These are phyloP conservation scores for Chymomyza fuscimana DNA, from an alignment of 2,888 invertebrate species.

Conservation along the genomic window DNA sequence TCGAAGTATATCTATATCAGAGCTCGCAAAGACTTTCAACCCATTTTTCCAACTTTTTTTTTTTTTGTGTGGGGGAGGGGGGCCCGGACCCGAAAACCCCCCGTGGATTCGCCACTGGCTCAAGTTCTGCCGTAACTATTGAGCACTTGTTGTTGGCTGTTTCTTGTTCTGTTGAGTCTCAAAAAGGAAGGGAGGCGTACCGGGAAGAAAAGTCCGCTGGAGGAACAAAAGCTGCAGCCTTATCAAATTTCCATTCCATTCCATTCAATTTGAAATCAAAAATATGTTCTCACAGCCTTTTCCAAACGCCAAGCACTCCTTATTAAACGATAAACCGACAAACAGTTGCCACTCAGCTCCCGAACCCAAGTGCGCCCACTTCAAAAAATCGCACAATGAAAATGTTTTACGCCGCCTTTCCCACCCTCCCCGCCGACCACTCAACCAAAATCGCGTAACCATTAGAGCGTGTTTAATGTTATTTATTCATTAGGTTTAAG, in stretches of 20 bases:
- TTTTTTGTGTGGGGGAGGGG: no score
- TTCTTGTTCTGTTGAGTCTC: background rate
- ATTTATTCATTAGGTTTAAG: slow-evolving; percentile 76
- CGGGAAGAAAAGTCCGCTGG: background rate
- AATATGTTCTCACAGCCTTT: slow-evolving; percentile 53
- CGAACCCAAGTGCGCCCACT: slow-evolving; percentile 55
- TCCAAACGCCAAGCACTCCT: background rate
- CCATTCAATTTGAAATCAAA: slow-evolving; percentile 45
- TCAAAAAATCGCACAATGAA: slow-evolving; percentile 53
- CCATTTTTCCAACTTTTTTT: no score
- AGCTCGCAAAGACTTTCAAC: no score
- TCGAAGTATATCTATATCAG: no score
- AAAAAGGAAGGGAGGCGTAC: background rate
- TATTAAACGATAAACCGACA: background rate
- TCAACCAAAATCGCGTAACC: slow-evolving; percentile 51
- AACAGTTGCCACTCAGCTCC: slow-evolving; percentile 14
- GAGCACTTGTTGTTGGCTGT: slow-evolving; percentile 23
- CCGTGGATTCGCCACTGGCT: no score
- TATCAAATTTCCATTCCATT: slow-evolving; percentile 41
- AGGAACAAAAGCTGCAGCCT: background rate
- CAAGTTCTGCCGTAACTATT: background rate
- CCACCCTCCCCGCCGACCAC: slow-evolving; percentile 46
- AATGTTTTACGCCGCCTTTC: slow-evolving; percentile 59
- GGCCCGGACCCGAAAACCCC: no score
- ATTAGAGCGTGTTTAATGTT: slow-evolving; percentile 76